Evolutionary conservation across 2,888 invertebrate species (phyloP), one percentile per base, ranked within the genome.

Genomic region (Tinea pellionella): DNA sequence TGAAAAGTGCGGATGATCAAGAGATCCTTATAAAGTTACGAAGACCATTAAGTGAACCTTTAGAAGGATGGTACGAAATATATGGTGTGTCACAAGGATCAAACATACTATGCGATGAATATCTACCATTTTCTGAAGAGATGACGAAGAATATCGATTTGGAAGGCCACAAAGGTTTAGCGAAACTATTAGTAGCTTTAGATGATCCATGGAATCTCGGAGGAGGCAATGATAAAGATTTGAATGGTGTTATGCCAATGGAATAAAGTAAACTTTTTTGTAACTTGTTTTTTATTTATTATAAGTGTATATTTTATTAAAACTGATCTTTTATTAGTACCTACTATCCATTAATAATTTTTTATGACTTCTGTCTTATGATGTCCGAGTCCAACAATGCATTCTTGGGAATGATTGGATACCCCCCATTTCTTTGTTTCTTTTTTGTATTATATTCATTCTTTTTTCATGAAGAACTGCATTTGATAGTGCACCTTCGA

Each of bases 401-500:
- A 84, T 69, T 1, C 86, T 69, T 2, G 86, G 81, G 61, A 77
- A 86, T 0, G 85, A 71, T 15, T 66, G 66, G 13, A 85, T 67
- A 1, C 61, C 68, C 19, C 68, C 69, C 11, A 42, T 13, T 15
- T 77, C 76, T 60, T 72, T 78, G 60, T 69, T 73, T 61, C 72
- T 75, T 64, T 70, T 73, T 60, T 78, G 68, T 57, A 77, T 65
- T 15, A 68, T 64, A 59, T 78, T 78, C 72, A 86, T 74, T 30
- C 87, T 68, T 63, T 77, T 80, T 64, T 88, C 85, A 67, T 88
- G 86, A 61, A 89, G 79, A 9, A 90, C 89, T 0, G 86, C 89
- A 69, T 89, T 90, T 1, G 88, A 89, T 0, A 89, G 75, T 59
- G 86, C 89, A 4, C 90, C 91, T 68, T 91, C 91, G 59, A 90